Base-by-base conservation (phyloP, 2,888 invertebrate genomes). In the Cyclophora albipunctata region DNA sequence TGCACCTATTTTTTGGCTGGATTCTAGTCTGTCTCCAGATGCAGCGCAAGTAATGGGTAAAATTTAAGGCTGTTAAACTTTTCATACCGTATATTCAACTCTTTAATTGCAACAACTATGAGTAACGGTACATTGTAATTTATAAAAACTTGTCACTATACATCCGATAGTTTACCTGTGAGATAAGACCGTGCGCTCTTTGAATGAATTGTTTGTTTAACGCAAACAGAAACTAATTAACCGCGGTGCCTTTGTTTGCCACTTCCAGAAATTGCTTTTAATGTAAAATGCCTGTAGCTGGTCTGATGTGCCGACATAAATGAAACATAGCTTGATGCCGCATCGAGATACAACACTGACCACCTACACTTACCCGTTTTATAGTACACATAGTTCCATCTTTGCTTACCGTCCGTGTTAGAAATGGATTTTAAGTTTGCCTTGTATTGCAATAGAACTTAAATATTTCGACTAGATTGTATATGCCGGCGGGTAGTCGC, bases 151-250 rank as follows among this genome's bases (percentile, higher is more conserved):
- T 52, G 52, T 55, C 55, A 55, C 50, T 53, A 45, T 1, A 20
- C 20, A 20, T 20, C 20, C 20, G 42, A 52, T 51, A 52, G 45
- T 57, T 51, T 60, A 58, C 58, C 58, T 58, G 49, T 41, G 43
- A 53, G 37, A 49, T 42, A 48, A 57, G 55, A 56, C 60, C 66
- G 69, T 67, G 60, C 66, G 65, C 70, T 68, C 72, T 71, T 71
- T 69, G 66, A 76, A 69, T 68, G 64, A 67, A 72, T 72, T 73
- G 80, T 77, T 82, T 80, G 76, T 69, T 69, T 59, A 66, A 63
- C 50, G 71, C 76, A 83, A 82, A 82, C 77, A 82, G 72, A 70
- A 67, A 71, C 75, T 78, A 79, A 81, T 81, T 78, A 81, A 76
- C 71, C 64, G 75, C 77, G 78, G 76, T 75, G 66, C 72, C 75